These are phyloP conservation scores for Mus pahari DNA, from an alignment of 2,113 vertebrate species.

Conservation along the genomic window DNA sequence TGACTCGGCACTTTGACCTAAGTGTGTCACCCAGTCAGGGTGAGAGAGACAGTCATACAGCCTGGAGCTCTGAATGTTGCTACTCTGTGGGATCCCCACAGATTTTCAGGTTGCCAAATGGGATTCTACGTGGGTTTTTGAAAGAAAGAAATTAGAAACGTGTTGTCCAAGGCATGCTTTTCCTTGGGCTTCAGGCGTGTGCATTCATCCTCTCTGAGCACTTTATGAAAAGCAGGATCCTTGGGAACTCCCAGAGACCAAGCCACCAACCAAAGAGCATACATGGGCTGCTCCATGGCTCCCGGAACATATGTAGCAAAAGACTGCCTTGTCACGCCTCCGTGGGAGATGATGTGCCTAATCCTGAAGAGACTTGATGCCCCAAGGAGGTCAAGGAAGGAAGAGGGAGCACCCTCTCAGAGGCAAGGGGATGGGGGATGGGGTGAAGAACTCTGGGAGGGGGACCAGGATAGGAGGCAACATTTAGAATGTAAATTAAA, in stretches of 20 bases:
- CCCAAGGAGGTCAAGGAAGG: too few species aligned
- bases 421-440: too few species aligned
- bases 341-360: too few species aligned
- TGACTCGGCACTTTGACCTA: not conserved
- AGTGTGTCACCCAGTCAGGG: not conserved
- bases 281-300: too few species aligned
- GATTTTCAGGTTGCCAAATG: not conserved
- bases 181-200: not conserved
- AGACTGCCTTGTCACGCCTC: too few species aligned
- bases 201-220: not conserved
- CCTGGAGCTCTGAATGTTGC: not conserved
- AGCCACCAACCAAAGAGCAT: too few species aligned
- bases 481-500: not conserved
- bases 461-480: too few species aligned
- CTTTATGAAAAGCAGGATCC: not conserved
- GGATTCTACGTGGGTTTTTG: not conserved
- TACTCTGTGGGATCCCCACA: not conserved
- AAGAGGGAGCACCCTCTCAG: too few species aligned
- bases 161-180: not conserved
- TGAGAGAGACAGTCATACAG: not conserved
- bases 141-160: constrained; percentile 27
- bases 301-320: too few species aligned
- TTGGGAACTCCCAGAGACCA: too few species aligned
- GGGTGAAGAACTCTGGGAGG: too few species aligned
- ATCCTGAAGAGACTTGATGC: too few species aligned